phyloP scores from a whole-genome alignment of 2,797 vertebrate species.

The Semotilus atromaculatus region DNA sequence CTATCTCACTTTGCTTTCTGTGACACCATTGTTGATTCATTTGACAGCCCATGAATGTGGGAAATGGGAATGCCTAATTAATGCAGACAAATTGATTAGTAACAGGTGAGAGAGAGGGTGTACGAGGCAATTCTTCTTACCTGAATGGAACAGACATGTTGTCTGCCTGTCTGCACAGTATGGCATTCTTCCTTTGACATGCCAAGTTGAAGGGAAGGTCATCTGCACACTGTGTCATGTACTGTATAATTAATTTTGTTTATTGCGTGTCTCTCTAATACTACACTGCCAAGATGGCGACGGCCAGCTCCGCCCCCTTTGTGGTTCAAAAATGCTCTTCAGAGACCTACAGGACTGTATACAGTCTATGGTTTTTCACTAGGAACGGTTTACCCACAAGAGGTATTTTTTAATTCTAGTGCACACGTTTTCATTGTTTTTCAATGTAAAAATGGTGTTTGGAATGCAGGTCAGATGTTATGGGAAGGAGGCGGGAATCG shows the following conservation, averaged over 20 bases:
- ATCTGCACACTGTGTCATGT: neutral
- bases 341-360: neutral
- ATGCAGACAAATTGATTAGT: slow-evolving; percentile 36
- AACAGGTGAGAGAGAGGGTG: slow-evolving; percentile 25
- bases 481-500: too few species aligned
- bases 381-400: too few species aligned
- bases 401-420: too few species aligned
- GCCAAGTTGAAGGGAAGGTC: neutral
- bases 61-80: slow-evolving; percentile 19
- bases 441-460: too few species aligned
- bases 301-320: neutral
- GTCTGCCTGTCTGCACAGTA: neutral
- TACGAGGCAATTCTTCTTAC: slow-evolving; percentile 5
- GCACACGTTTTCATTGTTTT: too few species aligned
- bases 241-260: neutral
- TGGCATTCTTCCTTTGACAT: slow-evolving; percentile 6
- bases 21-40: slow-evolving; percentile 35
- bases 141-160: slow-evolving; percentile 33
- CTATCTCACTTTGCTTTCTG: slow-evolving; percentile 4
- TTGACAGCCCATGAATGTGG: slow-evolving; percentile 32
- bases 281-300: neutral
- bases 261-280: neutral
- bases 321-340: neutral
- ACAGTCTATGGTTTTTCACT: neutral
- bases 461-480: too few species aligned